phyloP scores from a whole-genome alignment of 2,113 vertebrate genomes.

The Anthoscopus minutus region DNA sequence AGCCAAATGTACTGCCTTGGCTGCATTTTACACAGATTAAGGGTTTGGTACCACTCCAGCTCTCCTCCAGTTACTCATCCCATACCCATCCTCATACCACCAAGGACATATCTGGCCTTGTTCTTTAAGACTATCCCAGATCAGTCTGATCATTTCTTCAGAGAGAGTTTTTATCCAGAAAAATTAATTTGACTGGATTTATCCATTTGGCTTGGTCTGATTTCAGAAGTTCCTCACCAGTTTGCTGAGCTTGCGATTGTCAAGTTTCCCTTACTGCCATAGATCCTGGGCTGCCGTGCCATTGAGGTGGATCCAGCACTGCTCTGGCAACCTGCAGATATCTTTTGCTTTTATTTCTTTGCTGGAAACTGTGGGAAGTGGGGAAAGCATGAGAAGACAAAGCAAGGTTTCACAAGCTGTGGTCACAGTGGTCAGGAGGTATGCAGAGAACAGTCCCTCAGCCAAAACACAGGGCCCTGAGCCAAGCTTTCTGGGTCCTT shows the following conservation, averaged over 20 bases:
- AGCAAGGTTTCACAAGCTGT: neutral
- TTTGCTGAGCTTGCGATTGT: neutral
- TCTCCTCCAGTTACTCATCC: neutral
- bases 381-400: neutral
- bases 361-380: neutral
- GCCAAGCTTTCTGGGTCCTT: slow-evolving; percentile 14
- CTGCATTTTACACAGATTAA: neutral
- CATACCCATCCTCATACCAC: neutral
- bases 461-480: neutral
- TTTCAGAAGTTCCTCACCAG: neutral
- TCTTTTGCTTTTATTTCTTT: neutral
- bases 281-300: neutral
- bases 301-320: neutral
- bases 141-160: neutral
- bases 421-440: neutral
- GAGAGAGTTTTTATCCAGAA: neutral
- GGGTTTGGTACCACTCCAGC: neutral
- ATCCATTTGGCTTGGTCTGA: neutral
- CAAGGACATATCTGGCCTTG: neutral
- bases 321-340: neutral
- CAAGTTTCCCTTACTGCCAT: neutral
- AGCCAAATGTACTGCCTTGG: neutral
- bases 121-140: neutral
- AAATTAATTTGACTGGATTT: neutral
- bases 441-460: neutral